These are phyloP conservation scores for Drosophila multiciliata DNA, from an alignment of 2,888 invertebrate species.

Conservation along the genomic window DNA sequence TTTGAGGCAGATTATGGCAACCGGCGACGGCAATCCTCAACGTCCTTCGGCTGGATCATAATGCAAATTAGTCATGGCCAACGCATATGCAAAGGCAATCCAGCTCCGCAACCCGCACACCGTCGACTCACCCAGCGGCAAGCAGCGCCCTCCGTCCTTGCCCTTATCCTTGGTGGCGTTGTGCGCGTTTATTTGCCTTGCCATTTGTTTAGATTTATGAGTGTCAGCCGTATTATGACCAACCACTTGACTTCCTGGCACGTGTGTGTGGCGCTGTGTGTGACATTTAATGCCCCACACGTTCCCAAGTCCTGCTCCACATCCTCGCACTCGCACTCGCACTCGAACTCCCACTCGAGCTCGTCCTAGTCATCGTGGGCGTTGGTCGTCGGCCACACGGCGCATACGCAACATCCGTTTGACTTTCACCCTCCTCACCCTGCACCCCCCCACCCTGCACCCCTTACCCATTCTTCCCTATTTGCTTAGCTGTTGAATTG, in stretches of 20 bases:
- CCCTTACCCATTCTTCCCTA: neutral
- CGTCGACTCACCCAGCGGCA: neutral
- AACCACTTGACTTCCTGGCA: slow-evolving; percentile 82
- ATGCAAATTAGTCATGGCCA: slow-evolving; percentile 81
- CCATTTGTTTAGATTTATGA: slow-evolving; percentile 78
- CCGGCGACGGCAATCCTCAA: slow-evolving; percentile 49
- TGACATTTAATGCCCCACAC: slow-evolving; percentile 73
- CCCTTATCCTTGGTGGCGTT: slow-evolving; percentile 1
- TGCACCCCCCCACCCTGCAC: accelerated
- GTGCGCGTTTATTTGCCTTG: slow-evolving; percentile 62
- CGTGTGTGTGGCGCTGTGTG: slow-evolving; percentile 68
- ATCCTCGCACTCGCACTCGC: neutral
- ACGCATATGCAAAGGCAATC: slow-evolving; percentile 69
- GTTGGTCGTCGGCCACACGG: slow-evolving; percentile 61
- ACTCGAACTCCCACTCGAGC: neutral
- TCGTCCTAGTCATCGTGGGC: slow-evolving; percentile 44
- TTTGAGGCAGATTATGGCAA: slow-evolving; percentile 77
- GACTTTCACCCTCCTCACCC: slow-evolving; percentile 35
- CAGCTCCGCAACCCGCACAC: neutral
- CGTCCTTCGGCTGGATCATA: slow-evolving; percentile 58
- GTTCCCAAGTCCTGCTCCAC: slow-evolving; percentile 32
- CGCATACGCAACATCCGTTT: slow-evolving; percentile 74
- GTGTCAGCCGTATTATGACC: slow-evolving; percentile 77
- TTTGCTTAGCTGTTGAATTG: slow-evolving; percentile 32
- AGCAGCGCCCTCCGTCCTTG: neutral